Conservation (phyloP, 2,797 vertebrate species). For the Brotula barbata region DNA sequence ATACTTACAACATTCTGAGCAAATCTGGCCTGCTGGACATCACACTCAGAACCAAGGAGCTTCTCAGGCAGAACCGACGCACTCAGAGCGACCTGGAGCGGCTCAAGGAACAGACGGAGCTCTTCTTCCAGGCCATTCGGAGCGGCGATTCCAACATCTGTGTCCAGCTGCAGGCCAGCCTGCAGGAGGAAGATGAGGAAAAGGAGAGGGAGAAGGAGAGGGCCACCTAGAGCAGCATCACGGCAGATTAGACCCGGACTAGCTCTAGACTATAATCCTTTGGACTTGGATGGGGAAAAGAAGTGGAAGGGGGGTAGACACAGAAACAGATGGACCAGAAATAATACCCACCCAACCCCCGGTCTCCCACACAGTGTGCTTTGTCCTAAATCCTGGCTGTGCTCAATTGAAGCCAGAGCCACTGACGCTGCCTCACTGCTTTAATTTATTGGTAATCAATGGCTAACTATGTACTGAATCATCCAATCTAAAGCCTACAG, state of each 20-base stretch:
- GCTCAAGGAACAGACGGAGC: conserved; percentile 84
- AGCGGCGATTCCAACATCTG: conserved; percentile 81
- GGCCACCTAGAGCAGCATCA: conserved; percentile 28
- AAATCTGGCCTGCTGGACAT: conserved; percentile 90
- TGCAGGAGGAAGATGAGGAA: conserved; percentile 69
- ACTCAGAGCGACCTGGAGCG: conserved; percentile 86
- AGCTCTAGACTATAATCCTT: conserved; percentile 29
- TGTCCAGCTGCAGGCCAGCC: conserved; percentile 80
- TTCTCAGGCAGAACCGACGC: conserved; percentile 88
- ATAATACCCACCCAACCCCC: conserved; percentile 41
- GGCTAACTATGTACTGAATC: too few relatives aligned
- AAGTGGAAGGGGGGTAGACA: conserved; percentile 23
- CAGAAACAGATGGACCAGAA: conserved; percentile 60
- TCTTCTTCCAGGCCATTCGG: conserved; percentile 84
- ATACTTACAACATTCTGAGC: conserved; percentile 89
- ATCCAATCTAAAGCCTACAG: too few relatives aligned
- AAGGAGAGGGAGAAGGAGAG: conserved; percentile 45
- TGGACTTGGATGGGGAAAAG: conserved; percentile 25
- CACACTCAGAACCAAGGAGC: conserved; percentile 91
- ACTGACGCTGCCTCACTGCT: conserved; percentile 10
- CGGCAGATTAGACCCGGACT: conserved; percentile 53
- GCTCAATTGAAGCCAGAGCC: conserved; percentile 12
- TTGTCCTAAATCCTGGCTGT: conserved; percentile 62
- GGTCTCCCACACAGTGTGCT: conserved; percentile 30
- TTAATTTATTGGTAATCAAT: conserved; percentile 25